These are phyloP conservation scores for Carcinoscorpius rotundicauda DNA, from an alignment of 1,140 invertebrate species.

Conservation along the genomic window DNA sequence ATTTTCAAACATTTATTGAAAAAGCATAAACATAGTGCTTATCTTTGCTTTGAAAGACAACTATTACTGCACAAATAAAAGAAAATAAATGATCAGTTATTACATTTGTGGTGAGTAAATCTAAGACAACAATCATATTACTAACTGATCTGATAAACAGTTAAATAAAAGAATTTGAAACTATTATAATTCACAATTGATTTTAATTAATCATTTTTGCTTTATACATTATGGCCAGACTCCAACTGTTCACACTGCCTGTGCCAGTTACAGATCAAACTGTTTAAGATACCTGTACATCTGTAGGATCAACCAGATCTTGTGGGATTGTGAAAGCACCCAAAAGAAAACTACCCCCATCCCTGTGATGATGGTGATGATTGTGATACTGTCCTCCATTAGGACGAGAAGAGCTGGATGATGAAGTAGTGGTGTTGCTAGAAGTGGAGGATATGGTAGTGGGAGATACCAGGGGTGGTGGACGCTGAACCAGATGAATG, in stretches of 20 bases:
- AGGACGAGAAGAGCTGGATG: slow-evolving; percentile 27
- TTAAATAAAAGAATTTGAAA: too few relatives aligned
- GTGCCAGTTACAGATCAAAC: neutral
- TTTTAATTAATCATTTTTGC: too few relatives aligned
- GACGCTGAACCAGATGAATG: slow-evolving; percentile 79
- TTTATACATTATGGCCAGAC: too few relatives aligned
- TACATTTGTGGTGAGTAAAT: too few relatives aligned
- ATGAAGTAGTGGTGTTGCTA: slow-evolving; percentile 9
- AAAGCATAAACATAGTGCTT: too few relatives aligned
- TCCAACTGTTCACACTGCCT: neutral
- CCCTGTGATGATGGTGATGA: slow-evolving; percentile 12
- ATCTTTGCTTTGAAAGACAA: too few relatives aligned
- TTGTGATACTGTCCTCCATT: slow-evolving; percentile 30
- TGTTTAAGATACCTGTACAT: slow-evolving; percentile 29
- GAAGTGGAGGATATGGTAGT: slow-evolving; percentile 13
- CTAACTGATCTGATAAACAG: too few relatives aligned
- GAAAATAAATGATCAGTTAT: too few relatives aligned
- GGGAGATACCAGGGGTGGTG: slow-evolving; percentile 44
- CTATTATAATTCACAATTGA: too few relatives aligned
- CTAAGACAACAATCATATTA: too few relatives aligned
- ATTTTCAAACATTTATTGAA: too few relatives aligned
- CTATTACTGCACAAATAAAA: too few relatives aligned
- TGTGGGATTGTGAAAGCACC: slow-evolving; percentile 34
- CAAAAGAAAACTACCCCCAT: slow-evolving; percentile 30
- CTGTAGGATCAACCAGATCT: slow-evolving; percentile 30